Percentiles rank a stretch among this genome's conserved stretches.
These are phyloP conservation scores for Trichonephila clavata DNA, from an alignment of 1,140 invertebrate species.

Conservation along the genomic window DNA sequence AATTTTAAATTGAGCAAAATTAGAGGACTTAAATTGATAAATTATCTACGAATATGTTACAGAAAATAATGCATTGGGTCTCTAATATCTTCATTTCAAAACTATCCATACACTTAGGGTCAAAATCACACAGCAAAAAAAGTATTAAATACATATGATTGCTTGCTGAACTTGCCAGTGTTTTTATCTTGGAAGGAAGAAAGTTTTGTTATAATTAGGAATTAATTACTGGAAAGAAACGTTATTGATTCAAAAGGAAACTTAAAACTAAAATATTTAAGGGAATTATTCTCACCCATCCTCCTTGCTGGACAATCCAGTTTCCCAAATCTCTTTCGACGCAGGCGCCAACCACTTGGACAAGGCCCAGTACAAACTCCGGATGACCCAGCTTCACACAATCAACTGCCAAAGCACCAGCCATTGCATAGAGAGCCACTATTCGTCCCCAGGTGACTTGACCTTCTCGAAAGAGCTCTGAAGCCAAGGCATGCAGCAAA, in stretches of 20 bases:
- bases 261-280: not conserved
- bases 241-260: not conserved
- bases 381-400: conserved; percentile 82
- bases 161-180: no score
- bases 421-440: conserved; percentile 86
- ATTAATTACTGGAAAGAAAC: not conserved
- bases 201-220: not conserved
- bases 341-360: conserved; percentile 85
- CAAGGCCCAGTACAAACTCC: conserved; percentile 85
- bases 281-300: conserved; percentile 84
- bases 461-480: conserved; percentile 84
- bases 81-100: no score
- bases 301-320: conserved; percentile 87
- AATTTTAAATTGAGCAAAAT: no score
- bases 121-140: no score
- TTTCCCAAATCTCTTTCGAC: conserved; percentile 86
- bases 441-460: conserved; percentile 86
- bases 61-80: no score
- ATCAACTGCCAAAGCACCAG: conserved; percentile 87
- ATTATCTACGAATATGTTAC: no score
- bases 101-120: no score
- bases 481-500: conserved; percentile 84
- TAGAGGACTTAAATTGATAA: no score
- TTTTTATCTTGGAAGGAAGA: no score
- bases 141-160: no score